A percentile compares a stretch with the other conserved stretches of the same genome.
Evolutionary conservation across 2,888 invertebrate genomes (phyloP).

Genomic region (Chalcis sispes): DNA sequence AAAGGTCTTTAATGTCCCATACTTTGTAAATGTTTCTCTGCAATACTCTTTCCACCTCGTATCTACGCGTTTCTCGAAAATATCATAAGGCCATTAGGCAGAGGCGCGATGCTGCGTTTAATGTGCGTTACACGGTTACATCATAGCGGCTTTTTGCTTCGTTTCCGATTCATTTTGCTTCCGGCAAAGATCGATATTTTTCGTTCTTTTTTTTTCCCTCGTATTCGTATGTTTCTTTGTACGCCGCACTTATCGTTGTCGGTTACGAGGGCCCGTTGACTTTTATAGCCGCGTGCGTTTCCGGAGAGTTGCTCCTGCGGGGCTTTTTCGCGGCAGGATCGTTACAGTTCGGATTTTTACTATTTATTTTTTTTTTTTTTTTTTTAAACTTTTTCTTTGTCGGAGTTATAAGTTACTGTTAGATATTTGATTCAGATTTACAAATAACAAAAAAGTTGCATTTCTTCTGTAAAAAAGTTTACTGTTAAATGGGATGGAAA

Average conservation of each 20-base stretch:
- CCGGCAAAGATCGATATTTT: constrained; percentile 37
- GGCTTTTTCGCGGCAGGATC: constrained; percentile 7
- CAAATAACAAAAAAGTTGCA: no score
- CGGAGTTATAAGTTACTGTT: no score
- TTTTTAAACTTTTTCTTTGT: no score
- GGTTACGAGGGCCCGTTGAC: constrained; percentile 75
- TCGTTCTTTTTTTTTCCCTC: constrained; percentile 54
- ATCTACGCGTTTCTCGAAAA: constrained; percentile 57
- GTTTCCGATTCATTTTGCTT: constrained; percentile 35
- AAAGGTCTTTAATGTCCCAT: constrained; percentile 28
- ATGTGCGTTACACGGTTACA: constrained; percentile 56
- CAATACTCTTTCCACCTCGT: constrained; percentile 2
- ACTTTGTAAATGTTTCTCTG: constrained; percentile 18
- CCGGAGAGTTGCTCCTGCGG: neutral
- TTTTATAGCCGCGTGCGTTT: constrained; percentile 68
- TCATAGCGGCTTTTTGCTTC: constrained; percentile 39
- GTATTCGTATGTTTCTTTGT: constrained; percentile 45
- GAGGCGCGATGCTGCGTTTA: constrained; percentile 43
- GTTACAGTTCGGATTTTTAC: no score
- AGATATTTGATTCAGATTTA: no score
- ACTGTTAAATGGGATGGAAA: no score
- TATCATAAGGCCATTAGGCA: constrained; percentile 72
- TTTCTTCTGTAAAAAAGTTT: no score
- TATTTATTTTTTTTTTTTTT: no score
- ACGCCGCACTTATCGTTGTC: constrained; percentile 73